phyloP scores from a whole-genome alignment of 1,140 invertebrate species.

The Atta texana region DNA sequence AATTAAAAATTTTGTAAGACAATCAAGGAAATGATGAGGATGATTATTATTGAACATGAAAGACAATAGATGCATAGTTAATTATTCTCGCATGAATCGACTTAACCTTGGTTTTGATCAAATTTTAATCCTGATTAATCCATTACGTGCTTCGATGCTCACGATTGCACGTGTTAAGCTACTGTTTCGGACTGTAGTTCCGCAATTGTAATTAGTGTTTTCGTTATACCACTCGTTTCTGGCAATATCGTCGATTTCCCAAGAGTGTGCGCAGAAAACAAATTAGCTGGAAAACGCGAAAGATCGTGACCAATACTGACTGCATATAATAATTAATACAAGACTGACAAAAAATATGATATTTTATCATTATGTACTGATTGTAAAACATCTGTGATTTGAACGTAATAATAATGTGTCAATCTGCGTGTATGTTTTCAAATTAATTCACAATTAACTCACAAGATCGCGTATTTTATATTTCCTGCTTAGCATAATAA shows the following conservation, averaged over 20 bases:
- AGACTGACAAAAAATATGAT: constrained; percentile 13
- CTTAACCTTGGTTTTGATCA: constrained; percentile 40
- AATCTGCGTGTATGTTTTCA: background rate
- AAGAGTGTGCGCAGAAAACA: constrained; percentile 46
- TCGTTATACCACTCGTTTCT: constrained; percentile 39
- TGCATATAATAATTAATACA: constrained; percentile 45
- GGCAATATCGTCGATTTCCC: constrained; percentile 47
- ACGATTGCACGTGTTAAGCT: constrained; percentile 42
- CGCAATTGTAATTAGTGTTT: constrained; percentile 66
- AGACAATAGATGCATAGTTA: constrained; percentile 26
- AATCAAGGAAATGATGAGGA: background rate
- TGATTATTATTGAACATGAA: background rate
- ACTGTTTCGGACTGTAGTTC: constrained; percentile 34
- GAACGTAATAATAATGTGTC: constrained; percentile 12
- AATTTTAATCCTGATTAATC: constrained; percentile 66
- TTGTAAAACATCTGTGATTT: constrained; percentile 31
- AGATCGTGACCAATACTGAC: constrained; percentile 18
- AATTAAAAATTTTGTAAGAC: background rate
- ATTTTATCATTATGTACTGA: background rate
- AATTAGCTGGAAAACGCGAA: constrained; percentile 29
- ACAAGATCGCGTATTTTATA: background rate
- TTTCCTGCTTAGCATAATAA: background rate
- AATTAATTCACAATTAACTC: constrained; percentile 47
- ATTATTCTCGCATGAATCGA: constrained; percentile 43
- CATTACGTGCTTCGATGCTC: constrained; percentile 50